Evolutionary conservation across 2,113 vertebrate genomes (phyloP).

Genomic region (Hippocampus mohnikei): DNA sequence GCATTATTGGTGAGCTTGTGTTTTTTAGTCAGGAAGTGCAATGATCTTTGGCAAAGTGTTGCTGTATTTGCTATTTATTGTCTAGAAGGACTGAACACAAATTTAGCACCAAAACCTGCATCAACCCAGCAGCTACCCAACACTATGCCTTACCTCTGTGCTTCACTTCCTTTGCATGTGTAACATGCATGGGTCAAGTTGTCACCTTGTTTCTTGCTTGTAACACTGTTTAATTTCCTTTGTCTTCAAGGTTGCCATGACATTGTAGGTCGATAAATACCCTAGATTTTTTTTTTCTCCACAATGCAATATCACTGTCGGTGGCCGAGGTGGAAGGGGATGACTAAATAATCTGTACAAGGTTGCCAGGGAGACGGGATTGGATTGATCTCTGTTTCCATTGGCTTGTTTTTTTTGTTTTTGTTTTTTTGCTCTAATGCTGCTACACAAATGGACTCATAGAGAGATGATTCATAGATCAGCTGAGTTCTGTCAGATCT

Average conservation of each 20-base stretch:
- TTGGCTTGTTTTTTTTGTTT: conserved; percentile 52
- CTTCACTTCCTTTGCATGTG: conserved; percentile 65
- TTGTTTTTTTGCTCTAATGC: conserved; percentile 61
- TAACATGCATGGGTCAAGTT: conserved; percentile 61
- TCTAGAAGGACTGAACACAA: conserved; percentile 31
- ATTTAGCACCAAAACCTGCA: conserved; percentile 30
- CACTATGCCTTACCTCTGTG: conserved; percentile 55
- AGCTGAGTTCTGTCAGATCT: conserved; percentile 84
- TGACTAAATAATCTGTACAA: background rate
- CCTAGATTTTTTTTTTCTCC: conserved; percentile 37
- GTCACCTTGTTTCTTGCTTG: conserved; percentile 54
- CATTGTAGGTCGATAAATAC: conserved; percentile 47
- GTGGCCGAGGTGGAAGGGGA: conserved; percentile 35
- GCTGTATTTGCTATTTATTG: background rate
- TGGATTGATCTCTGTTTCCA: conserved; percentile 59
- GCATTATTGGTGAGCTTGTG: conserved; percentile 22
- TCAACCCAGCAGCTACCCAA: conserved; percentile 32
- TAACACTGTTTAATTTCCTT: conserved; percentile 16
- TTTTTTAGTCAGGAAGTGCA: conserved; percentile 22
- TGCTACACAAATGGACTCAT: conserved; percentile 72
- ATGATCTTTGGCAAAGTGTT: conserved; percentile 15
- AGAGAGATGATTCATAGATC: conserved; percentile 70
- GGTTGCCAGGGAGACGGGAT: conserved; percentile 61
- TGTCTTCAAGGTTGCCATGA: conserved; percentile 47
- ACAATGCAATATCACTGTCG: conserved; percentile 63